These are phyloP conservation scores for Oncorhynchus kisutch DNA, from an alignment of 2,113 vertebrate species.

Conservation along the genomic window DNA sequence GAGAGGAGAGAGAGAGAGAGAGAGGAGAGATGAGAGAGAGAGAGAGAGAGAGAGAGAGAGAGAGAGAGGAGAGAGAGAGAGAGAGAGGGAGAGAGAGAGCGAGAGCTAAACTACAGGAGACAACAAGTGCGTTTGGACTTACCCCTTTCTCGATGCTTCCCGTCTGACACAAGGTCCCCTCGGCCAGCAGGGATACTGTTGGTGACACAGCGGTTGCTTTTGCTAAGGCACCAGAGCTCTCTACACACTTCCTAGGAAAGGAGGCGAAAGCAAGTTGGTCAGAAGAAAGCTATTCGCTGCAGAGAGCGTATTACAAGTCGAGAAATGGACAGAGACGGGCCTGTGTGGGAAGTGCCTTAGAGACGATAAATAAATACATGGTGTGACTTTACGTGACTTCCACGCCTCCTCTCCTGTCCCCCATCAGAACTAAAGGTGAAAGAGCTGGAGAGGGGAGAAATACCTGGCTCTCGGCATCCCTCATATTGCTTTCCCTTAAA, in stretches of 20 bases:
- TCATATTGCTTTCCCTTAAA: no score
- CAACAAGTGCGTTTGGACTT: slow-evolving; percentile 52
- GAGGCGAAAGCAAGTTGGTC: slow-evolving; percentile 96
- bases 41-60: no score
- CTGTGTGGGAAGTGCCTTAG: no score
- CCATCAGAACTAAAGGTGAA: background rate
- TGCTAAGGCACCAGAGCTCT: slow-evolving; percentile 99
- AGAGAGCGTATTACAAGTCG: background rate
- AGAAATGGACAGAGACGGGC: background rate
- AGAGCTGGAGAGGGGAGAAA: background rate
- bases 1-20: no score
- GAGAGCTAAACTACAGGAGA: no score
- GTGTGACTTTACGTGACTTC: background rate
- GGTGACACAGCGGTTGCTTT: slow-evolving; percentile 98
- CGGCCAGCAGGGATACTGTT: slow-evolving; percentile 98
- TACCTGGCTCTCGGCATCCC: background rate
- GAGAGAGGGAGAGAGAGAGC: no score
- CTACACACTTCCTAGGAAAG: slow-evolving; percentile 99
- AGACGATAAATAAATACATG: no score
- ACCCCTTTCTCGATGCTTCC: slow-evolving; percentile 97
- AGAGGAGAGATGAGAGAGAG: no score
- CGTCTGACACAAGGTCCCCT: slow-evolving; percentile 95
- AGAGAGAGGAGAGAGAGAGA: no score
- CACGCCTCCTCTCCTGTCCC: background rate
- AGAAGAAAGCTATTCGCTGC: slow-evolving; percentile 74